phyloP scores from a whole-genome alignment of 2,888 invertebrate species.

The Eucera pruinosa region DNA sequence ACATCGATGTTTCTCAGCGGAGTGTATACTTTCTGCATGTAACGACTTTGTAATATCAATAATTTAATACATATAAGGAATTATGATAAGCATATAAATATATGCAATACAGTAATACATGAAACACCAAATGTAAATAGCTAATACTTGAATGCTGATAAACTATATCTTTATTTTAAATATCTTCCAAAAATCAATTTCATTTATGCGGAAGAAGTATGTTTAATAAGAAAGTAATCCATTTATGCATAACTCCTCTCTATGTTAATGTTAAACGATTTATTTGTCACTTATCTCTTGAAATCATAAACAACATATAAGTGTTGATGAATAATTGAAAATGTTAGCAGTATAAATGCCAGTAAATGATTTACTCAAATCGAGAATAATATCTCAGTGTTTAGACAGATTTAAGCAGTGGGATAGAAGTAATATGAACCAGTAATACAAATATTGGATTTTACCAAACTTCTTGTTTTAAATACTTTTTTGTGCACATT shows the following conservation, averaged over 20 bases:
- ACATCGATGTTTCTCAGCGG: constrained; percentile 44
- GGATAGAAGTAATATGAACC: constrained; percentile 13
- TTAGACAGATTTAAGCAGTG: constrained; percentile 1
- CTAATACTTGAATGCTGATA: constrained; percentile 56
- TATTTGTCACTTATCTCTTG: not conserved
- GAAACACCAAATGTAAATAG: constrained; percentile 62
- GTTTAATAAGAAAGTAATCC: constrained; percentile 16
- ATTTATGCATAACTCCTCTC: constrained; percentile 1
- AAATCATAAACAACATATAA: not conserved
- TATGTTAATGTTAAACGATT: not conserved
- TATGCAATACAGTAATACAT: constrained; percentile 41
- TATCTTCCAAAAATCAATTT: constrained; percentile 49
- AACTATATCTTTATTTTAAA: constrained; percentile 59
- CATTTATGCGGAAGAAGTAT: constrained; percentile 24
- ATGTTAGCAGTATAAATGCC: constrained; percentile 6
- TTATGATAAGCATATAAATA: constrained; percentile 48
- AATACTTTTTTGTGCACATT: constrained; percentile 2
- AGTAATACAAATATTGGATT: constrained; percentile 27
- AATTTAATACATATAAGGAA: constrained; percentile 44
- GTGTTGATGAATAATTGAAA: not conserved
- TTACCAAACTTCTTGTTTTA: constrained; percentile 11
- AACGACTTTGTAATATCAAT: constrained; percentile 58
- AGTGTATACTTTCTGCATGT: constrained; percentile 58
- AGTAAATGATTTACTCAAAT: constrained; percentile 18
- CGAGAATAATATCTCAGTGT: not conserved